Percentiles rank a stretch among this genome's conserved stretches.
Evolutionary conservation across 1,140 invertebrate species (phyloP).

Genomic region (Thaumatotibia leucotreta): DNA sequence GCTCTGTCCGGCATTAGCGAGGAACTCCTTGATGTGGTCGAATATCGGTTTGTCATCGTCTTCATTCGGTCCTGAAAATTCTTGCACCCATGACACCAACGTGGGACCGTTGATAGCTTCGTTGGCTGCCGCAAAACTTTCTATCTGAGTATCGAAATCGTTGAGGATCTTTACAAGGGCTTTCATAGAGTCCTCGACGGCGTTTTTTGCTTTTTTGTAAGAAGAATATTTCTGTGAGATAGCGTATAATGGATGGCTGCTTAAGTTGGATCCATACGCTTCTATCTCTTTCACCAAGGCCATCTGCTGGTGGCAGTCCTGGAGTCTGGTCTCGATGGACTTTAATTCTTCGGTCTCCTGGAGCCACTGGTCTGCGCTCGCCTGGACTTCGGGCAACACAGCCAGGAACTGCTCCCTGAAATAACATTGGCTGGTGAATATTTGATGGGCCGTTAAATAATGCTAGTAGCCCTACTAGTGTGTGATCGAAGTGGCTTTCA

Average conservation of each 20-base stretch:
- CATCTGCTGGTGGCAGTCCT: constrained; percentile 85
- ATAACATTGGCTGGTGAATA: constrained; percentile 25
- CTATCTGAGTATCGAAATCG: constrained; percentile 83
- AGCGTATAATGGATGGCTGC: constrained; percentile 83
- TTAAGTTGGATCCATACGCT: constrained; percentile 79
- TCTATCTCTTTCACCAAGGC: constrained; percentile 87
- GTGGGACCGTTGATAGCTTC: constrained; percentile 81
- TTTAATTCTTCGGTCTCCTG: constrained; percentile 77
- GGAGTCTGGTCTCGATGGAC: constrained; percentile 78
- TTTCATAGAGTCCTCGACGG: constrained; percentile 80
- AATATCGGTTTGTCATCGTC: constrained; percentile 83
- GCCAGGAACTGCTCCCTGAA: constrained; percentile 76
- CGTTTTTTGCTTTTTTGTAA: constrained; percentile 82
- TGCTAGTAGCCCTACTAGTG: constrained; percentile 20
- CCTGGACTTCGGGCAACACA: constrained; percentile 74
- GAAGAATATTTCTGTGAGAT: constrained; percentile 82
- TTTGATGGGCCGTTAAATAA: constrained; percentile 18
- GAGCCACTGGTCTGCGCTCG: constrained; percentile 76
- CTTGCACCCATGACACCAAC: constrained; percentile 83
- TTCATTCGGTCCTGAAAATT: constrained; percentile 78
- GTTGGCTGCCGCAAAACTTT: constrained; percentile 82
- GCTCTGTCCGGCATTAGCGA: constrained; percentile 90
- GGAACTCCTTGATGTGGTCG: constrained; percentile 88
- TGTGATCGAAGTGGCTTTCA: constrained; percentile 20
- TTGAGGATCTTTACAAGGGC: constrained; percentile 81